Conservation (phyloP, 2,888 invertebrate genomes). For the Pyrocoelia pectoralis region DNA sequence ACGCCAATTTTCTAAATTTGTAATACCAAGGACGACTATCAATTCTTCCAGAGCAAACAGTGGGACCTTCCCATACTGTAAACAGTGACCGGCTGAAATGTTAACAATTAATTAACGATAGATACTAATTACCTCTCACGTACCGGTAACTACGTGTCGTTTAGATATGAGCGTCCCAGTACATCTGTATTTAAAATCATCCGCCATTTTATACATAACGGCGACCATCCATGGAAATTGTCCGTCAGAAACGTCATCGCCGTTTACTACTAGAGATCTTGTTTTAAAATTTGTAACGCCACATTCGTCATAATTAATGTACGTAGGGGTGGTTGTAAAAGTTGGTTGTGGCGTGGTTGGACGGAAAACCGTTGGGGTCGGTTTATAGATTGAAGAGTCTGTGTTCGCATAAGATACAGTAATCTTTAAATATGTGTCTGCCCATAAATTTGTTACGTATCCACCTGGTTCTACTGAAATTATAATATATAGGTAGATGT, state of each 20-base stretch:
- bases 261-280: conserved; percentile 14
- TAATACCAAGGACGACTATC: conserved; percentile 50
- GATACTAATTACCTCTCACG: not conserved
- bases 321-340: not conserved
- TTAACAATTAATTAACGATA: too few species aligned
- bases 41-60: conserved; percentile 47
- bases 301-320: conserved; percentile 10
- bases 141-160: conserved; percentile 30
- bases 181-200: conserved; percentile 22
- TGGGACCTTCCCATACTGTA: conserved; percentile 45
- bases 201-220: conserved; percentile 14
- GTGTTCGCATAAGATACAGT: not conserved
- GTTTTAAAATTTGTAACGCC: not conserved
- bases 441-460: conserved; percentile 27
- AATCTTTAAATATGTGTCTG: conserved; percentile 11
- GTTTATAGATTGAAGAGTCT: not conserved
- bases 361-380: not conserved
- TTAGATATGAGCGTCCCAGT: conserved; percentile 24
- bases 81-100: conserved; percentile 53
- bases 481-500: not conserved
- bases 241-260: conserved; percentile 12
- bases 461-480: conserved; percentile 25
- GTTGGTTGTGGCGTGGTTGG: not conserved
- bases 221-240: conserved; percentile 32
- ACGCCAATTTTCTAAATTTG: conserved; percentile 49